Evolutionary conservation across 2,113 vertebrate genomes (phyloP).

Genomic region (Silurus asotus): DNA sequence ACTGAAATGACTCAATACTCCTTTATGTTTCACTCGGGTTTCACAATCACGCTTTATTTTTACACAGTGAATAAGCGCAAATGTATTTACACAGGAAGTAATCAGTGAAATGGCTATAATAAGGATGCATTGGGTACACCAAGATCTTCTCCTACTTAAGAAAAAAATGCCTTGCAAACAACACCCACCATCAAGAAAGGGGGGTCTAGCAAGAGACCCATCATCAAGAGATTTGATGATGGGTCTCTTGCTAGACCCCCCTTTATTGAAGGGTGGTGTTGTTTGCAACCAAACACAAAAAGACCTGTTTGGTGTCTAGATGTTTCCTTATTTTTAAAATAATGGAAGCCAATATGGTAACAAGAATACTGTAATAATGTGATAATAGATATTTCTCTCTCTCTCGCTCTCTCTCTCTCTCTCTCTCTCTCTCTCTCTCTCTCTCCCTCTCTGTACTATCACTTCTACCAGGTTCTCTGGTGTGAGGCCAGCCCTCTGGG

Average conservation of each 20-base stretch:
- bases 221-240: no score
- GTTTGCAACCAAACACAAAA: background rate
- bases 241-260: background rate
- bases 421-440: background rate
- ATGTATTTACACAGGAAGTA: slow-evolving; percentile 1
- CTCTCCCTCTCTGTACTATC: background rate
- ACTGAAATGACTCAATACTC: background rate
- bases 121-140: background rate
- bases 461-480: background rate
- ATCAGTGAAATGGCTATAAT: background rate
- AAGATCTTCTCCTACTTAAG: background rate
- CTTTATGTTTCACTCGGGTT: background rate
- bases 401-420: no score
- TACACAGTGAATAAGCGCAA: background rate
- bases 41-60: background rate
- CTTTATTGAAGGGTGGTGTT: background rate
- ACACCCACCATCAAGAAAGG: no score
- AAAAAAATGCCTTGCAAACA: no score
- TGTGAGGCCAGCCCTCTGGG: slow-evolving; percentile 16
- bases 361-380: no score
- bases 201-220: no score
- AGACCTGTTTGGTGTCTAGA: background rate
- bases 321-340: background rate
- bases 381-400: no score
- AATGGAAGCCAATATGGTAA: background rate